These are phyloP conservation scores for Molanna angustata DNA, from an alignment of 2,888 invertebrate species.

Conservation along the genomic window DNA sequence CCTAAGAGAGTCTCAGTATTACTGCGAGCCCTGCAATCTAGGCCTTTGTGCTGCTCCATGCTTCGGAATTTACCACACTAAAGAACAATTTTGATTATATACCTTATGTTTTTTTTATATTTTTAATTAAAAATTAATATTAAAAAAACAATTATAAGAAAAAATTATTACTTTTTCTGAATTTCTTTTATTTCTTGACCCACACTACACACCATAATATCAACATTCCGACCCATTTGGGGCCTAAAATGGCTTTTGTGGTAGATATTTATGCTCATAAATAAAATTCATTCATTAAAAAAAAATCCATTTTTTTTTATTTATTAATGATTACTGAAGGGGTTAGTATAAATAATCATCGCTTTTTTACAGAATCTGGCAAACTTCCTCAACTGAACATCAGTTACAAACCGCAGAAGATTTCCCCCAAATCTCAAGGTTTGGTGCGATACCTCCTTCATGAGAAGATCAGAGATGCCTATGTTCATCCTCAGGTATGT, in stretches of 20 bases:
- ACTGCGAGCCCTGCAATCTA: constrained; percentile 7
- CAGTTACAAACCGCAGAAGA: constrained; percentile 99
- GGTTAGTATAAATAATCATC: not conserved
- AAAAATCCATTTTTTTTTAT: not conserved
- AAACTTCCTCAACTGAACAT: constrained; percentile 90
- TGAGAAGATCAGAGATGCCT: constrained; percentile 96
- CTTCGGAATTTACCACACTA: constrained; percentile 10
- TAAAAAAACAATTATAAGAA: too few relatives aligned
- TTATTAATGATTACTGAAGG: not conserved
- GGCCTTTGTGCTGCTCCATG: constrained; percentile 9
- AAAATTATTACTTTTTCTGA: too few relatives aligned
- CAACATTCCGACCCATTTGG: too few relatives aligned
- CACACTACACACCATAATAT: too few relatives aligned
- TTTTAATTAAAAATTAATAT: too few relatives aligned
- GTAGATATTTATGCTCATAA: not conserved
- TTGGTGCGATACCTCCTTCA: constrained; percentile 89
- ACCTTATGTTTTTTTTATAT: too few relatives aligned
- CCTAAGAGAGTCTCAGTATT: constrained; percentile 8
- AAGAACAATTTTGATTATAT: constrained; percentile 6
- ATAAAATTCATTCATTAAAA: not conserved
- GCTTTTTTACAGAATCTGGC: constrained; percentile 48
- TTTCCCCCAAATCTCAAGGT: constrained; percentile 95
- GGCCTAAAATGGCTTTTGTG: too few relatives aligned
- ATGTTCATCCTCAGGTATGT: constrained; percentile 86
- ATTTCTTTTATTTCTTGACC: too few relatives aligned